These are phyloP conservation scores for Drosophila melanica DNA, from an alignment of 1,140 invertebrate genomes.

Conservation along the genomic window DNA sequence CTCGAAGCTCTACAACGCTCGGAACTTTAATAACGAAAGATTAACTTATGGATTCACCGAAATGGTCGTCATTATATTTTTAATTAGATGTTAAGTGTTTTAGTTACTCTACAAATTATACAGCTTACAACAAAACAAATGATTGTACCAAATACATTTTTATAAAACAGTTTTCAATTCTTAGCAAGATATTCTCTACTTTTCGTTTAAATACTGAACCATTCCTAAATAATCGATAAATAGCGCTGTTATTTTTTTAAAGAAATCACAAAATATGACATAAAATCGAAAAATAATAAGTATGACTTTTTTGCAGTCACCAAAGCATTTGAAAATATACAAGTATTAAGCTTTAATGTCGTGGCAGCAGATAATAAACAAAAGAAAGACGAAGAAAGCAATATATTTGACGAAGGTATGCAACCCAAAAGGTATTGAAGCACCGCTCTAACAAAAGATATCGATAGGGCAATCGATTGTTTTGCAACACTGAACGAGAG, in stretches of 20 bases:
- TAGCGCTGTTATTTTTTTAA: neutral
- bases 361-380: neutral
- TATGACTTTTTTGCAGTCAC: no score
- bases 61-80: no score
- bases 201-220: neutral
- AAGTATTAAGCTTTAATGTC: neutral
- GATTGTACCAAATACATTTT: neutral
- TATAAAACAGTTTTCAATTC: neutral
- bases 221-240: neutral
- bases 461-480: slow-evolving; percentile 40
- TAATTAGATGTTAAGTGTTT: no score
- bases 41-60: no score
- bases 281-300: no score
- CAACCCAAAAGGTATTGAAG: neutral
- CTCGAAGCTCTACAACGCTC: slow-evolving; percentile 10
- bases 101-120: no score
- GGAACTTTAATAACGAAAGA: slow-evolving; percentile 38
- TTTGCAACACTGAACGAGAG: slow-evolving; percentile 42
- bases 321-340: neutral
- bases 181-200: neutral
- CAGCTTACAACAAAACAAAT: neutral
- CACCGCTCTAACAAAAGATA: neutral
- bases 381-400: neutral
- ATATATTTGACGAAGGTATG: neutral
- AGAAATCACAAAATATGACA: neutral